A percentile compares a stretch with the other conserved stretches of the same genome.
Evolutionary conservation across 1,140 invertebrate genomes (phyloP).

Genomic region (Palaemon carinicauda): DNA sequence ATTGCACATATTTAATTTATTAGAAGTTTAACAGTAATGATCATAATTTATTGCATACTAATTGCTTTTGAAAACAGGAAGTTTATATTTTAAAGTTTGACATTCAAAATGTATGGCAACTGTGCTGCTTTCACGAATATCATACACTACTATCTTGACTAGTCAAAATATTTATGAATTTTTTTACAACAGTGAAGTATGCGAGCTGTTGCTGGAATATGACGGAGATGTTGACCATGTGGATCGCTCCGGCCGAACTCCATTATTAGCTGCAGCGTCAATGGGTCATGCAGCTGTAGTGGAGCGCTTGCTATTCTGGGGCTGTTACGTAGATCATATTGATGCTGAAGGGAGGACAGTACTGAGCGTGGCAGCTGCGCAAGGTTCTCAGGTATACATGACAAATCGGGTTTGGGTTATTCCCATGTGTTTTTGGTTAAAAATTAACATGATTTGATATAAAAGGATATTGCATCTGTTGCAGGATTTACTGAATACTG

Average conservation of each 20-base stretch:
- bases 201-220: conserved; percentile 83
- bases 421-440: neutral
- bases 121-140: too few relatives aligned
- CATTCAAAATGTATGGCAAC: too few relatives aligned
- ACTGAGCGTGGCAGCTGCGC: conserved; percentile 68
- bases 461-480: too few relatives aligned
- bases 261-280: conserved; percentile 81
- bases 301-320: conserved; percentile 84
- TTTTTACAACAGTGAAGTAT: conserved; percentile 73
- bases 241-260: conserved; percentile 80
- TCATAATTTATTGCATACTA: too few relatives aligned
- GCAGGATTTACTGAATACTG: too few relatives aligned
- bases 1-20: too few relatives aligned
- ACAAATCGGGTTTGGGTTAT: neutral
- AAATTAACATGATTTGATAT: too few relatives aligned
- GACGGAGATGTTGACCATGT: conserved; percentile 87
- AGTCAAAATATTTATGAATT: neutral
- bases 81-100: too few relatives aligned
- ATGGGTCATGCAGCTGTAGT: conserved; percentile 86
- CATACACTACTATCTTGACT: too few relatives aligned
- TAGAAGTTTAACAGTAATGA: too few relatives aligned
- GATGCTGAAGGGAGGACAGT: conserved; percentile 90
- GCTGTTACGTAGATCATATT: conserved; percentile 87
- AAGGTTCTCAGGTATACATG: conserved; percentile 58
- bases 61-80: too few relatives aligned